These are phyloP conservation scores for Polydrusus pterygomalis DNA, from an alignment of 2,888 invertebrate species.

Conservation along the genomic window DNA sequence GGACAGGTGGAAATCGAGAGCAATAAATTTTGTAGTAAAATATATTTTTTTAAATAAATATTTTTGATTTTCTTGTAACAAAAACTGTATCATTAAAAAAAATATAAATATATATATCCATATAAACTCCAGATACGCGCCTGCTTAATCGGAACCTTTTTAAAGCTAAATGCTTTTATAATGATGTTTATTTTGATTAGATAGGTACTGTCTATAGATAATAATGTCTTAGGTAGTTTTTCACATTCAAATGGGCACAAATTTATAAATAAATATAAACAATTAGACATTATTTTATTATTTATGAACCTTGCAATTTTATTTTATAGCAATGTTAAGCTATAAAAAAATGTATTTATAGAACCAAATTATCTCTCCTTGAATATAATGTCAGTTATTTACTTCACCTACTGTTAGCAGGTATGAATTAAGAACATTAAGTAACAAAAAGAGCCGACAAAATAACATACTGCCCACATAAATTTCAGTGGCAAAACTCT, in stretches of 20 bases:
- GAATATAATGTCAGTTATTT: background rate
- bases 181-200: background rate
- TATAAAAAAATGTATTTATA: background rate
- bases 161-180: too few species aligned
- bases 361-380: background rate
- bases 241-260: background rate
- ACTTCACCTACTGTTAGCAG: background rate
- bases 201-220: too few species aligned
- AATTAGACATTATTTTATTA: background rate
- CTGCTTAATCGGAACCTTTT: too few species aligned
- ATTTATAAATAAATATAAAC: background rate
- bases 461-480: slow-evolving; percentile 6
- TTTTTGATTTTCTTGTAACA: too few species aligned
- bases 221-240: background rate
- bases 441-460: slow-evolving; percentile 4
- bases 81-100: too few species aligned
- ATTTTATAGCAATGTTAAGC: background rate
- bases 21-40: too few species aligned
- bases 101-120: too few species aligned
- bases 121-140: too few species aligned
- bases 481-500: slow-evolving; percentile 19
- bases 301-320: background rate
- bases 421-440: background rate
- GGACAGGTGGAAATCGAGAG: too few species aligned
- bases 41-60: too few species aligned